Evolutionary conservation across 2,113 vertebrate species (phyloP), one percentile per base, ranked within the genome.

Genomic region (Pseudorhombus dupliciocellatus): DNA sequence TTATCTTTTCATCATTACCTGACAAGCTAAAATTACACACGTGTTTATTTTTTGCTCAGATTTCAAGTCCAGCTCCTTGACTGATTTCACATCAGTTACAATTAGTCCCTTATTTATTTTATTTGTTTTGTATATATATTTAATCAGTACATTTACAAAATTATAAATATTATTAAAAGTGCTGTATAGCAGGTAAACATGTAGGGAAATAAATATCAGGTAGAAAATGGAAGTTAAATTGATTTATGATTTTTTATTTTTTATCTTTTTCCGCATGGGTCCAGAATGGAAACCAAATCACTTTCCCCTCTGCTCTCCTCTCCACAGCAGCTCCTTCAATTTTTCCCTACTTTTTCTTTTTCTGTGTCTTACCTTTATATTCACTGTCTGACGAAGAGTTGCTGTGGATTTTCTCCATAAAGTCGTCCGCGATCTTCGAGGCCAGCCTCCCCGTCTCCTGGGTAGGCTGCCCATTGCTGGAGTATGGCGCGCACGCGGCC

Each of bases 401-500:
- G 89, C 96, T 97, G 91, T 94, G 94, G 81, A 87, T 96, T 88
- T 97, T 98, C 74, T 99, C 97, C 83, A 96, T 94, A 84, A 96
- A 98, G 85, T 98, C 97, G 77, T 98, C 96, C 5, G 92, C 93
- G 2, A 95, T 90, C 75, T 98, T 98, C 44, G 94, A 87, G 18
- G 90, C 90, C 70, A 96, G 92, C 73, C 96, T 94, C 66, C 95
- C 95, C 5, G 93, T 87, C 90, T 98, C 96, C 53, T 96, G 95
- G 10, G 94, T 92, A 22, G 97, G 93, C 25, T 95, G 96, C 42
- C 95, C 96, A 84, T 97, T 96, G 86, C 96, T 99, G 57, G 97
- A 98, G 76, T 99, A 99, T 18, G 98, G 98, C 0, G 98, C 98
- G 70, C 98, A 99, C 80, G 98, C 97, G 4, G 98, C 98, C 64